Percentiles rank a stretch among this genome's conserved stretches.
Conservation (phyloP, 2,888 invertebrate species). For the Cerceris rybyensis region DNA sequence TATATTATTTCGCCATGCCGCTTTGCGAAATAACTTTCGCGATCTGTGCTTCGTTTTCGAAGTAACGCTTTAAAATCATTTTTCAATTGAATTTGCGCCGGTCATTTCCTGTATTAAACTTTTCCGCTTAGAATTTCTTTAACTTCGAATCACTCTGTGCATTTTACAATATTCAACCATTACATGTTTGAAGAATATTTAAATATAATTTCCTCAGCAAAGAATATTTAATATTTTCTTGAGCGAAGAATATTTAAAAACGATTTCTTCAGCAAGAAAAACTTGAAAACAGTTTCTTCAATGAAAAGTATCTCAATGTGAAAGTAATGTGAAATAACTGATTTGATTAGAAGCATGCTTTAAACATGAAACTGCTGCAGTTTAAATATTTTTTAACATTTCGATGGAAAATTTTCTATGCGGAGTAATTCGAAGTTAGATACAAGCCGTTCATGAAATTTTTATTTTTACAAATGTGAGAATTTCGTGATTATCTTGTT, state of each 20-base stretch:
- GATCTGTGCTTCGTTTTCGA: constrained; percentile 11
- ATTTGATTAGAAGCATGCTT: too few species aligned
- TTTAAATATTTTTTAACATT: not conserved
- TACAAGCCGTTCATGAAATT: not conserved
- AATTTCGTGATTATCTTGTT: too few species aligned
- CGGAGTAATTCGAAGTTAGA: not conserved
- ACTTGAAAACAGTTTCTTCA: too few species aligned
- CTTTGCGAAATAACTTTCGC: constrained; percentile 32
- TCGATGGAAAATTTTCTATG: not conserved
- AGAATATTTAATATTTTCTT: too few species aligned
- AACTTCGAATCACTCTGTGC: not conserved
- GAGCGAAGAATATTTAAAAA: too few species aligned
- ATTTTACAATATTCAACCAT: not conserved
- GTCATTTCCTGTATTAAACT: not conserved
- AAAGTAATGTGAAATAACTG: too few species aligned
- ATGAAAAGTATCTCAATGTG: too few species aligned
- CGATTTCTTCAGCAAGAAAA: too few species aligned
- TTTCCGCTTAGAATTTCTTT: not conserved
- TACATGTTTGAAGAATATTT: not conserved
- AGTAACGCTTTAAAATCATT: not conserved
- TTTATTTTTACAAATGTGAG: too few species aligned
- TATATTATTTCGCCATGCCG: constrained; percentile 13
- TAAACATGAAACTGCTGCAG: too few species aligned
- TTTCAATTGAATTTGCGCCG: not conserved
- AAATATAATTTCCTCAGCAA: too few species aligned